Percentiles rank a stretch among this genome's conserved stretches.
Evolutionary conservation across 2,888 invertebrate species (phyloP).

Genomic region (Chrysodeixis includens): DNA sequence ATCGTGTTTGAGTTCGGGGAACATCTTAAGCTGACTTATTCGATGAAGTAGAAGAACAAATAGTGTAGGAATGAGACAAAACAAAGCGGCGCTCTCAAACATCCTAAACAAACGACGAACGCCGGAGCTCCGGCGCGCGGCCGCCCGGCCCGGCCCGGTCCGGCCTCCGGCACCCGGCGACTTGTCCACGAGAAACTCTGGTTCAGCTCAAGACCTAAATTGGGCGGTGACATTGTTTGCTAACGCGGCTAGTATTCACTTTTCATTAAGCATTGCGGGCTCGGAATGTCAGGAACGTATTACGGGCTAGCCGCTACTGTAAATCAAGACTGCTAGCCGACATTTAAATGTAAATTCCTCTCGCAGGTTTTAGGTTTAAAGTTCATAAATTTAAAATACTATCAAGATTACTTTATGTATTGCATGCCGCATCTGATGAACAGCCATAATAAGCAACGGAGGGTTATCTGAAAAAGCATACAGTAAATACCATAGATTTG

Average conservation of each 20-base stretch:
- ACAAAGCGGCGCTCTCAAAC: constrained; percentile 62
- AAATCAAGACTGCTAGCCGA: not conserved
- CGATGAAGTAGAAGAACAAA: constrained; percentile 62
- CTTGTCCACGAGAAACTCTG: constrained; percentile 3
- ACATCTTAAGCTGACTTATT: constrained; percentile 60
- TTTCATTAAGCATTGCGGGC: not conserved
- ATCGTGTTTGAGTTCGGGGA: constrained; percentile 52
- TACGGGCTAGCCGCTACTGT: not conserved
- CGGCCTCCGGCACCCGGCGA: not conserved
- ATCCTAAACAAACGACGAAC: constrained; percentile 68
- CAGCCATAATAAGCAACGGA: not conserved
- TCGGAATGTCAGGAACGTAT: not conserved
- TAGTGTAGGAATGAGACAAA: constrained; percentile 60
- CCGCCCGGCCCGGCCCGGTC: constrained; percentile 12
- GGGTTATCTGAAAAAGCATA: no score
- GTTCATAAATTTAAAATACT: not conserved
- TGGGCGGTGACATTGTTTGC: not conserved
- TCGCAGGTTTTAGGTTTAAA: not conserved
- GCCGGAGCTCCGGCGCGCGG: constrained; percentile 29
- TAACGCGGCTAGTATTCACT: not conserved
- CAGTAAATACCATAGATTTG: no score
- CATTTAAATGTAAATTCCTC: not conserved
- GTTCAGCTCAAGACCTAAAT: constrained; percentile 9
- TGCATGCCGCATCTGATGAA: no score
- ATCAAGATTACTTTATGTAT: no score